These are phyloP conservation scores for Epistrophe eligans DNA, from an alignment of 2,888 invertebrate genomes.

Conservation along the genomic window DNA sequence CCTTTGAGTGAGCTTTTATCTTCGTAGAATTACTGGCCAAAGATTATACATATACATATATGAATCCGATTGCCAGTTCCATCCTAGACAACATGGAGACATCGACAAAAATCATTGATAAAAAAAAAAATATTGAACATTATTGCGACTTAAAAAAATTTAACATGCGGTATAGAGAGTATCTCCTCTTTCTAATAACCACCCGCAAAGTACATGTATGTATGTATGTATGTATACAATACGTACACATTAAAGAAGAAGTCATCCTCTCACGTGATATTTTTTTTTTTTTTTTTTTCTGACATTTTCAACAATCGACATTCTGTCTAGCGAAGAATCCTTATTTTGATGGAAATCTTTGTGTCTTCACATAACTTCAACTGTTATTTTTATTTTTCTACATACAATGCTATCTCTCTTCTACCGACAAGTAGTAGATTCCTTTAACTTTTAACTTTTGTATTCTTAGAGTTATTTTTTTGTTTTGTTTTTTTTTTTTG, in stretches of 20 bases:
- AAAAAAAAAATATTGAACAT: conserved; percentile 19
- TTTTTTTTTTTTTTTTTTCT: conserved; percentile 8
- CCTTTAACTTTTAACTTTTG: background rate
- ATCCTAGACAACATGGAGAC: conserved; percentile 50
- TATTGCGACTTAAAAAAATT: conserved; percentile 10
- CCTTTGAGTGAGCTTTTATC: background rate
- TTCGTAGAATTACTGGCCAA: conserved; percentile 3
- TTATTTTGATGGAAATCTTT: conserved; percentile 31
- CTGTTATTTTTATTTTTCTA: background rate
- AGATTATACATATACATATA: background rate
- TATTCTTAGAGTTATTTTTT: background rate
- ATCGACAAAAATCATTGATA: conserved; percentile 22
- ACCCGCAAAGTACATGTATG: background rate
- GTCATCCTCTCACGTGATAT: conserved; percentile 23
- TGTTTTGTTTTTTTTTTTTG: background rate
- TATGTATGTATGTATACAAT: background rate
- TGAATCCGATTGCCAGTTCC: conserved; percentile 30
- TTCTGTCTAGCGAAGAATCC: conserved; percentile 31
- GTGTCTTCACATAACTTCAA: background rate
- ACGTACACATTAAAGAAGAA: background rate
- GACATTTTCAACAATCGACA: conserved; percentile 35
- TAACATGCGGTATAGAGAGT: background rate
- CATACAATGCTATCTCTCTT: background rate
- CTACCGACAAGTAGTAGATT: background rate
- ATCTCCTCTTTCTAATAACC: background rate